Percentiles rank a stretch among this genome's conserved stretches.
phyloP scores from a whole-genome alignment of 2,797 vertebrate species.

The Gobio occitaniae region DNA sequence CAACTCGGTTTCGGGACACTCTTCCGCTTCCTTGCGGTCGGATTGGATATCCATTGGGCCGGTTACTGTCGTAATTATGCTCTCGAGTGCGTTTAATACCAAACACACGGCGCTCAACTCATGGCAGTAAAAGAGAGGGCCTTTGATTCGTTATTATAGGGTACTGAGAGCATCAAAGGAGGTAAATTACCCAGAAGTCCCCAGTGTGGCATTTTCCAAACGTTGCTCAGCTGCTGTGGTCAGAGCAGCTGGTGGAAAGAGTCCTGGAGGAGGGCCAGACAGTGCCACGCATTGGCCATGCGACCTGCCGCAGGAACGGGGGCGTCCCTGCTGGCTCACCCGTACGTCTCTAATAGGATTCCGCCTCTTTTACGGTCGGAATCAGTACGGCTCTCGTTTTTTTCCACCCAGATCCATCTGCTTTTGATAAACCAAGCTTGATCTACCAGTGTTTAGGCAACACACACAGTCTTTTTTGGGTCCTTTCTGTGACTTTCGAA shows the following conservation, averaged over 20 bases:
- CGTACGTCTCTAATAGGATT: slow-evolving; percentile 21
- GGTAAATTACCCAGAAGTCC: slow-evolving; percentile 68
- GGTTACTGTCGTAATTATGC: slow-evolving; percentile 62
- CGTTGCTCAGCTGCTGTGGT: slow-evolving; percentile 67
- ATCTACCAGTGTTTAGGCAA: slow-evolving; percentile 2
- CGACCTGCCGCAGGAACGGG: slow-evolving; percentile 37
- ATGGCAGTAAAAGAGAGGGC: slow-evolving; percentile 63
- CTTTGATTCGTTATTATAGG: slow-evolving; percentile 72
- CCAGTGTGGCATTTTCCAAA: slow-evolving; percentile 68
- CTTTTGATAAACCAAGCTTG: slow-evolving; percentile 18
- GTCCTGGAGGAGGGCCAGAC: slow-evolving; percentile 65
- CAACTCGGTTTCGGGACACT: neutral
- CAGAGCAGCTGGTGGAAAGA: slow-evolving; percentile 64
- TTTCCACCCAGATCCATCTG: slow-evolving; percentile 31
- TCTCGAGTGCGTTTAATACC: slow-evolving; percentile 61
- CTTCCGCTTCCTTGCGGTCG: slow-evolving; percentile 24
- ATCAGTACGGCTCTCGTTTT: neutral
- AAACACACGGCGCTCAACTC: slow-evolving; percentile 63
- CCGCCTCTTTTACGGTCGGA: neutral
- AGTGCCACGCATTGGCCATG: slow-evolving; percentile 49
- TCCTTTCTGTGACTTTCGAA: neutral
- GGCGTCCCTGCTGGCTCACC: slow-evolving; percentile 3
- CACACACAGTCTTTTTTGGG: neutral
- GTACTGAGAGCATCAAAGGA: slow-evolving; percentile 68
- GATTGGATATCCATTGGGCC: slow-evolving; percentile 29